Evolutionary conservation across 2,888 invertebrate species (phyloP), one percentile per base, ranked within the genome.

Genomic region (Allacma fusca): DNA sequence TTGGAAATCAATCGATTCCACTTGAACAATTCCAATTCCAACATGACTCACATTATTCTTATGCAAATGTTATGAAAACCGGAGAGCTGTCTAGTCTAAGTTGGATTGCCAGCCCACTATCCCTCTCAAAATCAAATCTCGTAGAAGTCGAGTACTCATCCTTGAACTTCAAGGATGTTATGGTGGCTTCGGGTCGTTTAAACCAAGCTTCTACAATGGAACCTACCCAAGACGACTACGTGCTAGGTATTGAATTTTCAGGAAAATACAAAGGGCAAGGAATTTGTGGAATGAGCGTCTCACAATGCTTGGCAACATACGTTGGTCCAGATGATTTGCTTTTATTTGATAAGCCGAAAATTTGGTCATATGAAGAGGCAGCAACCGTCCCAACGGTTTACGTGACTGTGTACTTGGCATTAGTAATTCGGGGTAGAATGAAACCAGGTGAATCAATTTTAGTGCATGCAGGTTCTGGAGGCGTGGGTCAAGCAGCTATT

Each of bases 91-190:
- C 97, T 24, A 97, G 94, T 84, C 90, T 96, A 83, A 91, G 91
- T 85, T 98, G 95, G 98, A 94, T 98, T 86, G 96, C 95, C 89
- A 95, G 94, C 76, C 93, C 93, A 73, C 89, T 92, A 69, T 89
- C 91, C 59, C 90, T 9, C 5, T 19, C 21, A 4, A 21, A 21
- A 57, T 4, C 7, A 34, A 23, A 40, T 9, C 34, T 40, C 2
- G 2, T 19, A 13, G 2, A n/a, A 86, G 90, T 94, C 0, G 90
- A 92, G 84, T 95, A 93, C 85, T 88, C 94, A 0, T 91, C 96
- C 0, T 86, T 98, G 19, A 98, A 98, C 88, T 98, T 97, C 91
- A 91, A 95, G 85, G 98, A 98, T 86, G 89, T 98, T 0, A 97
- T 98, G 98, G 89, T 95, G 0, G 95, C 97, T 0, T 94, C 94